Evolutionary conservation across 2,888 invertebrate species (phyloP), one percentile per base, ranked within the genome.

Genomic region (Balanococcus diminutus): DNA sequence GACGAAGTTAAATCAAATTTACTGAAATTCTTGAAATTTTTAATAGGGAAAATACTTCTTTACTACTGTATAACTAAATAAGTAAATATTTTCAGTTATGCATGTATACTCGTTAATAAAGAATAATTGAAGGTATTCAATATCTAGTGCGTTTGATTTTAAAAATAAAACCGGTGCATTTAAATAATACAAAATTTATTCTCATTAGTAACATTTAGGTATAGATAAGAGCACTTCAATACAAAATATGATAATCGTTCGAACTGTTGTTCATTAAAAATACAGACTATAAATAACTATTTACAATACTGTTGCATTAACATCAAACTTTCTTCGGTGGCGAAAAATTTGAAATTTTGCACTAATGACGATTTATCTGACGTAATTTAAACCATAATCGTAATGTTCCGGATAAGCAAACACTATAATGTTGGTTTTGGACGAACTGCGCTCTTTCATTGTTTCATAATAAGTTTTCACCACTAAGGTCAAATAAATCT

Each of bases 381-480:
- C 11, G 8, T 61, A 72, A 28, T 9, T 32, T 32, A 72, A 31
- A 32, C 72, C 72, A 72, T 79, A 79, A 36, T 79, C 28, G 28
- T n/a, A 72, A 6, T 72, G 31, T 6, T 79, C 75, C 11, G 75
- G 75, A 5, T 79, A 19, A 32, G 75, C 4, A n/a, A 79, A 36
- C 2, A 79, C 16, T 19, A 79, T 3, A 32, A 79, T 79, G 19
- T 79, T 36, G 6, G 75, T 36, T 14, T 14, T 79, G 3, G 75
- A 79, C 8, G 75, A 36, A 79, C 36, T 32, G 19, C 36, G 75
- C 9, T 79, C 67, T n/a, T 36, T 79, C 75, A 79, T 79, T 22
- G 14, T 22, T 28, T 79, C 75, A 19, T 79, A 79, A 22, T 79
- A 36, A 79, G 4, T 36, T 11, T 79, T 79, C 4, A 79, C 75